Base-by-base conservation (phyloP, 2,888 invertebrate genomes). In the Lycaena phlaeas region DNA sequence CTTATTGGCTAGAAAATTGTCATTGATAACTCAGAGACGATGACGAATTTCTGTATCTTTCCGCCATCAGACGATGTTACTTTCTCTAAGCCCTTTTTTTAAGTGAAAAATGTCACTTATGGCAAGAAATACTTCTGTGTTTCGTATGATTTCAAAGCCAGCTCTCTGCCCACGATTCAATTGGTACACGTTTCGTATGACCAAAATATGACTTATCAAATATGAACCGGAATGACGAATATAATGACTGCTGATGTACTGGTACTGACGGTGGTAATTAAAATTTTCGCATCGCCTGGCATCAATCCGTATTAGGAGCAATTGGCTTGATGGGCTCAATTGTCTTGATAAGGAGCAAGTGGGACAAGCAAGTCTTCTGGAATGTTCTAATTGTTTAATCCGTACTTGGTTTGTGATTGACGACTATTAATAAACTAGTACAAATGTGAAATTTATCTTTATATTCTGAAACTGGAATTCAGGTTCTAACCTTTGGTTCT, bases 261-360 rank as follows among this genome's bases (percentile, higher is more conserved):
- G 52, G 52, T n/a, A n/a, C n/a, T n/a, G n/a, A n/a, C 50, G 56
- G 48, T 42, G 51, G 64, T 64, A 75, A 79, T 78, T 77, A 75
- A 74, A 75, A 69, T 49, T 49, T 69, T 74, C 64, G 73, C 72
- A 46, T 64, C 68, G 61, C 69, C 70, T 64, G 67, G 63, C 7
- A 68, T 63, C 69, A 70, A 71, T 72, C 71, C 67, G 72, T 71
- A 75, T 77, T 71, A 77, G 71, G 70, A 72, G 63, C 71, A 82
- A 82, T 82, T 81, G 76, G 27, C 43, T 65, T 79, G 73, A 82
- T 74, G 67, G 64, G 68, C 69, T 58, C 72, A 82, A 81, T 79
- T 81, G 75, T 72, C 73, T 77, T 65, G 73, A 64, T 57, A 22
- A 22, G 18, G 3, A 18, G 7, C 9, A 69, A 74, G 68, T 76